A percentile compares a stretch with the other conserved stretches of the same genome.
These are phyloP conservation scores for Tethya wilhelma DNA, from an alignment of 37 sponge, comb jelly and placozoan genomes.

Conservation along the genomic window DNA sequence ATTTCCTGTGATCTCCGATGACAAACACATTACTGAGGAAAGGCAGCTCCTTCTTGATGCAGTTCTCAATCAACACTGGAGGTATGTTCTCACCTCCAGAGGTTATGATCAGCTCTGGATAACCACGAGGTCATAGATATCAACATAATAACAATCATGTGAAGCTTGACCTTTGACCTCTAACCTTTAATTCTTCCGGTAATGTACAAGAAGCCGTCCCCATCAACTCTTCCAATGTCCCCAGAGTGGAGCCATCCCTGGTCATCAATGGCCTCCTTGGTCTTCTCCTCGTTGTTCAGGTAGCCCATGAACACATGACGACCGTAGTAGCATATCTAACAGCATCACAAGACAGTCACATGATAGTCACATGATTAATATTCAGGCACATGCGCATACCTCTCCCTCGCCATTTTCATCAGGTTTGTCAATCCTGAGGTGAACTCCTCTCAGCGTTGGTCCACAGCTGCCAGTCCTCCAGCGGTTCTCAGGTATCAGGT, in stretches of 20 bases:
- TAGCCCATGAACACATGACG: constrained; percentile 97
- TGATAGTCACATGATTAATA: not conserved
- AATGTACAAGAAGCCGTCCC: constrained; percentile 71
- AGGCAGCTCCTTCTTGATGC: constrained; percentile 70
- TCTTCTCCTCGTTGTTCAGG: constrained; percentile 86
- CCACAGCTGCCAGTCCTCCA: constrained; percentile 86
- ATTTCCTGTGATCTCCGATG: constrained; percentile 83
- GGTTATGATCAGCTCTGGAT: constrained; percentile 86
- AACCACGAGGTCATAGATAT: not conserved
- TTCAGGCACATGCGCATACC: constrained; percentile 29
- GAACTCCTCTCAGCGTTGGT: constrained; percentile 54
- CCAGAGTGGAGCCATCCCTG: constrained; percentile 96
- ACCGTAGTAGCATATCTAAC: constrained; percentile 75
- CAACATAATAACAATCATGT: not conserved
- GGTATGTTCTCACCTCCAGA: constrained; percentile 91
- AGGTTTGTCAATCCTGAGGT: constrained; percentile 72
- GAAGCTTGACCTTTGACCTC: not conserved
- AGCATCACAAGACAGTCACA: not conserved
- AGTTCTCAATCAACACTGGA: constrained; percentile 77
- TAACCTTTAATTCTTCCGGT: constrained; percentile 82
- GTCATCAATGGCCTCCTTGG: constrained; percentile 80
- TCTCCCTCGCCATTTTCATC: constrained; percentile 92
- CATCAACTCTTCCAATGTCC: constrained; percentile 84
- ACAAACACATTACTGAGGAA: constrained; percentile 88
- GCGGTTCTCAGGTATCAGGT: constrained; percentile 13